Evolutionary conservation across 2,888 invertebrate species (phyloP).

Genomic region (Drosophila demipolita): DNA sequence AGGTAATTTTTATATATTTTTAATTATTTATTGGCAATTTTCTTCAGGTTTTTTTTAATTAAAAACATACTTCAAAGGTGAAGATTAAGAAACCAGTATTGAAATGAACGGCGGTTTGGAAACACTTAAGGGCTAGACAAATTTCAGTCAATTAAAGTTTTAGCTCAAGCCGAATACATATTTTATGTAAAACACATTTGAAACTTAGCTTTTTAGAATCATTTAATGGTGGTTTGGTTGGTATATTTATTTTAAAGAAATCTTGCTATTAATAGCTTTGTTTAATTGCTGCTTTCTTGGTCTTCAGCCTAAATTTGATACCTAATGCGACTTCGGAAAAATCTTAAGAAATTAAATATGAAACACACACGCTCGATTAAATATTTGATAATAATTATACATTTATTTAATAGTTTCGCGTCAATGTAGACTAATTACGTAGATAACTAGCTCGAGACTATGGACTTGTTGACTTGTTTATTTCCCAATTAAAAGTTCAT

Average conservation of each 20-base stretch:
- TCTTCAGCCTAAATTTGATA: not conserved
- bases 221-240: not conserved
- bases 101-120: not conserved
- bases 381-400: slow-evolving; percentile 16
- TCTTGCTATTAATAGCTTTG: not conserved
- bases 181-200: not conserved
- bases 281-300: not conserved
- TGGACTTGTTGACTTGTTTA: slow-evolving; percentile 47
- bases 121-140: not conserved
- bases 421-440: slow-evolving; percentile 41
- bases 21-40: slow-evolving; percentile 22
- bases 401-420: slow-evolving; percentile 20
- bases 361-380: not conserved
- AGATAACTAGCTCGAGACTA: slow-evolving; percentile 42
- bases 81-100: slow-evolving; percentile 26
- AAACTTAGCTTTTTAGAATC: not conserved
- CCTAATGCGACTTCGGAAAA: not conserved
- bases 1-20: slow-evolving; percentile 12
- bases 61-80: not conserved
- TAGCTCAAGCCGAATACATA: not conserved
- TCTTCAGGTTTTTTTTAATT: slow-evolving; percentile 25
- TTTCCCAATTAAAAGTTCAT: slow-evolving; percentile 27
- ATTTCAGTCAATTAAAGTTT: not conserved
- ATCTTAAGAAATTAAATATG: not conserved
- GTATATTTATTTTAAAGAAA: not conserved